A percentile compares a stretch with the other conserved stretches of the same genome.
phyloP scores from a whole-genome alignment of 1,140 invertebrate species.

The Gryllus bimaculatus region DNA sequence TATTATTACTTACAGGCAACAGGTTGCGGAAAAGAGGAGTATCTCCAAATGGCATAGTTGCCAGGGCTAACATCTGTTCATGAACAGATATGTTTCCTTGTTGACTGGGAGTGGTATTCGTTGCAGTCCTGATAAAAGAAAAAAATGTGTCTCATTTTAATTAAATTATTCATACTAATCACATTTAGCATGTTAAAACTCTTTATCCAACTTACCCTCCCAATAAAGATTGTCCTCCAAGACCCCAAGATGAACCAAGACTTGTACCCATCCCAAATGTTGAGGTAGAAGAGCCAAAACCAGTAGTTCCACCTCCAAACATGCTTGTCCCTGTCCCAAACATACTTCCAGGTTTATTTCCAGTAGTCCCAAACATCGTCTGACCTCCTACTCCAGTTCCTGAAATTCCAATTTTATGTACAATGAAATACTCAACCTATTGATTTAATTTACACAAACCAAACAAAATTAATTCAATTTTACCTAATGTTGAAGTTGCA shows the following conservation, averaged over 20 bases:
- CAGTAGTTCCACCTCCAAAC: conserved; percentile 24
- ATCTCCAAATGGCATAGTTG: conserved; percentile 67
- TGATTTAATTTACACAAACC: neutral
- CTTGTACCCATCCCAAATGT: conserved; percentile 32
- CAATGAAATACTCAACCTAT: neutral
- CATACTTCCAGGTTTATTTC: conserved; percentile 40
- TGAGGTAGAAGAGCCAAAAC: conserved; percentile 25
- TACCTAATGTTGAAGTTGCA: conserved; percentile 14
- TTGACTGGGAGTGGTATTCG: conserved; percentile 24
- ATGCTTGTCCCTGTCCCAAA: conserved; percentile 41
- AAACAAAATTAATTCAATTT: conserved; percentile 7
- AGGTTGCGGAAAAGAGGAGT: conserved; percentile 65
- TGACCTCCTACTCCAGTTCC: conserved; percentile 37
- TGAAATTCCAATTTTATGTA: conserved; percentile 25
- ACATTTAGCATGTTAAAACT: neutral
- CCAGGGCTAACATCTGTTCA: conserved; percentile 57
- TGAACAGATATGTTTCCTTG: conserved; percentile 33
- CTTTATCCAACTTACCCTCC: neutral
- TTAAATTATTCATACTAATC: neutral
- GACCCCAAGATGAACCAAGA: conserved; percentile 29
- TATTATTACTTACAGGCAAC: conserved; percentile 40
- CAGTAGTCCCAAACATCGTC: conserved; percentile 38
- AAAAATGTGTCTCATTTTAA: neutral
- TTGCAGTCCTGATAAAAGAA: conserved; percentile 26
- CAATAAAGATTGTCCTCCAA: neutral